phyloP scores from a whole-genome alignment of 2,888 invertebrate species.

The Philereme transversata region DNA sequence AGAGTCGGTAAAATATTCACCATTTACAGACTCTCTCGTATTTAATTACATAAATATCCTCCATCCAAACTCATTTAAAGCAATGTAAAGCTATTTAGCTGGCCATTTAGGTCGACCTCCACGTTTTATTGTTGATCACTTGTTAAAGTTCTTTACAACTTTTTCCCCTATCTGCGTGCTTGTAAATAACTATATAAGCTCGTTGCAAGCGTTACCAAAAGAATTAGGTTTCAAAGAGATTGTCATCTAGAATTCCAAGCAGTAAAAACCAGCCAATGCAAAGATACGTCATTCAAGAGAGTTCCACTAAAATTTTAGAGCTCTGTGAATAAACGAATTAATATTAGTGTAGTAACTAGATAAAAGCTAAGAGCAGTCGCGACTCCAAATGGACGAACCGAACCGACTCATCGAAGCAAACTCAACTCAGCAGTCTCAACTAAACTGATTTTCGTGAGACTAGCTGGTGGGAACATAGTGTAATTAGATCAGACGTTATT shows the following conservation, averaged over 20 bases:
- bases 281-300: background rate
- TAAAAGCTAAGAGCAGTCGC: constrained; percentile 34
- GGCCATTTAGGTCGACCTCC: constrained; percentile 16
- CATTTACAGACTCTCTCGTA: constrained; percentile 49
- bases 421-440: constrained; percentile 36
- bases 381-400: constrained; percentile 46
- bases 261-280: too few relatives aligned
- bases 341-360: constrained; percentile 19
- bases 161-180: too few relatives aligned
- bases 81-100: constrained; percentile 41
- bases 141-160: background rate
- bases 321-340: constrained; percentile 1
- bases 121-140: constrained; percentile 12
- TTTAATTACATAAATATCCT: constrained; percentile 65
- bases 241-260: too few relatives aligned
- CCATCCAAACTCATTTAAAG: constrained; percentile 50
- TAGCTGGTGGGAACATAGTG: constrained; percentile 18
- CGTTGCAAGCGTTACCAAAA: too few relatives aligned
- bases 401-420: constrained; percentile 45
- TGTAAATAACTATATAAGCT: too few relatives aligned
- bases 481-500: constrained; percentile 14
- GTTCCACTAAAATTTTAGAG: background rate
- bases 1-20: constrained; percentile 16
- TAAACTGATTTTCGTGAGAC: constrained; percentile 58
- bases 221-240: too few relatives aligned